Conservation (phyloP, 2,797 vertebrate species). For the Heteromormyrus szaboi region DNA sequence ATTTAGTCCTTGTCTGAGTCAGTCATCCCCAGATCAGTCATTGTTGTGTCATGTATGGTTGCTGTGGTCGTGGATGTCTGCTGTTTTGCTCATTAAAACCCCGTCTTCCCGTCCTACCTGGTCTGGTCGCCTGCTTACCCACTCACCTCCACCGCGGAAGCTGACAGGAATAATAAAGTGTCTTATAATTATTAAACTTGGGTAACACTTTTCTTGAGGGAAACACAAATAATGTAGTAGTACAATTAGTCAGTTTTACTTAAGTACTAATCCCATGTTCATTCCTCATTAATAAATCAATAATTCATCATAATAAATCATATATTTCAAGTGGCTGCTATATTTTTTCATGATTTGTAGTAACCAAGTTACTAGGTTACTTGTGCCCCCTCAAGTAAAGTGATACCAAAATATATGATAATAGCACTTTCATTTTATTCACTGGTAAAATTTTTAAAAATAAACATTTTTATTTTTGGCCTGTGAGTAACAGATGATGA, state of each 20-base stretch:
- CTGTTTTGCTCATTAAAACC: too few relatives aligned
- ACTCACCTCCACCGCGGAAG: too few relatives aligned
- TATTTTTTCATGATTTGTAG: neutral
- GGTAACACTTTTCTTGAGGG: neutral
- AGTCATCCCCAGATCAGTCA: too few relatives aligned
- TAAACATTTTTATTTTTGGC: neutral
- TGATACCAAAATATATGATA: neutral
- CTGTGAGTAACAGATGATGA: neutral
- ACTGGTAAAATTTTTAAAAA: neutral
- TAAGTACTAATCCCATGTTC: neutral
- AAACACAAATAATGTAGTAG: neutral
- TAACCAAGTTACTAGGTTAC: neutral
- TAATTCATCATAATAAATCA: neutral
- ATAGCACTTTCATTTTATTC: neutral
- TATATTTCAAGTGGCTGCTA: neutral
- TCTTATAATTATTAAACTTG: neutral
- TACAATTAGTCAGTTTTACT: neutral
- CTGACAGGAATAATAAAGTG: neutral
- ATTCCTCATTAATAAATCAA: neutral
- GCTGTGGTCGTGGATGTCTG: too few relatives aligned
- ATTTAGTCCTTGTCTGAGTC: too few relatives aligned
- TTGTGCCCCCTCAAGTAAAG: neutral
- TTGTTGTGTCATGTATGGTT: too few relatives aligned
- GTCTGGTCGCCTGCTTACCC: too few relatives aligned
- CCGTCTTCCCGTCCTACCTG: too few relatives aligned